phyloP scores from a whole-genome alignment of 92 coral and sea anemone species.

The Metridium senile region DNA sequence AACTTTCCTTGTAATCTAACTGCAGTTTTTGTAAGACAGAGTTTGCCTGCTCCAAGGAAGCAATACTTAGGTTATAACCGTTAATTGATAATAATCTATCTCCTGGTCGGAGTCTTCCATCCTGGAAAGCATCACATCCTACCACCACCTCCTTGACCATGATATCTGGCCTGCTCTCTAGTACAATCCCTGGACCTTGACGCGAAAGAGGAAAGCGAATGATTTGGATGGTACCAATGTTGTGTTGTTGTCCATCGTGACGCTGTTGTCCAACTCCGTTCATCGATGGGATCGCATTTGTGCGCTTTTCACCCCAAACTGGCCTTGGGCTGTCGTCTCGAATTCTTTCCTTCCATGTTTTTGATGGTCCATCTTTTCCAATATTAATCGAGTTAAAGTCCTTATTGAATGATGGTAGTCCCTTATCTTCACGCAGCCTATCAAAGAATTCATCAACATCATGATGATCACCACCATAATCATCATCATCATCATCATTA shows the following conservation, averaged over 20 bases:
- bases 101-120: slow-evolving; percentile 38
- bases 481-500: background rate
- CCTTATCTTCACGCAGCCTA: background rate
- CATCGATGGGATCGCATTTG: background rate
- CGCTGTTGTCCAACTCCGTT: background rate
- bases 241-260: background rate
- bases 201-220: slow-evolving; percentile 28
- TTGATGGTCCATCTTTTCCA: background rate
- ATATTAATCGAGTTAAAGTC: no score
- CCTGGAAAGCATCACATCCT: slow-evolving; percentile 31
- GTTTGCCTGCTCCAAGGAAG: slow-evolving; percentile 27
- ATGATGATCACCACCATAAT: background rate
- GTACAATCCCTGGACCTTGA: slow-evolving; percentile 28
- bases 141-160: slow-evolving; percentile 15
- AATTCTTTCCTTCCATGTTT: slow-evolving; percentile 5
- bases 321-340: background rate
- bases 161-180: slow-evolving; percentile 12
- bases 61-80: slow-evolving; percentile 20
- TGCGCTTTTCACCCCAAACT: background rate
- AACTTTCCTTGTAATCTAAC: background rate
- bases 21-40: slow-evolving; percentile 35
- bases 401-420: background rate
- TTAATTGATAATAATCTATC: slow-evolving; percentile 28
- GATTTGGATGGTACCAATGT: slow-evolving; percentile 15
- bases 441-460: background rate